Base-by-base conservation (phyloP, 2,797 vertebrate species). In the Discoglossus pictus region DNA sequence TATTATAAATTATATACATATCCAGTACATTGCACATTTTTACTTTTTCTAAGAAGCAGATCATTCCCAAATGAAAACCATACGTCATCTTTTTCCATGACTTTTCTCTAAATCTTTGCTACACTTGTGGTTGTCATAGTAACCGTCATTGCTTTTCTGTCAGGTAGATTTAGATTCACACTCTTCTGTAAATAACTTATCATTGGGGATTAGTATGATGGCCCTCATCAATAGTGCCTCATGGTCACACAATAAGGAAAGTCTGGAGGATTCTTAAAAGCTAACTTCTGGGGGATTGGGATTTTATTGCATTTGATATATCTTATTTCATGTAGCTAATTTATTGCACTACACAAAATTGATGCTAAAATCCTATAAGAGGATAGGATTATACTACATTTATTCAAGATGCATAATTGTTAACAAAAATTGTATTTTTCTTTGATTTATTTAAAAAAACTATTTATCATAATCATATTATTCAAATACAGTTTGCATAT, bases 91-190 rank as follows among this genome's bases (percentile, higher is more conserved):
- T 8, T 67, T 67, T 36, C 17, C 15, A 16, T 23, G 7, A 20
- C 46, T 56, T 47, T 25, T 16, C 35, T 59, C 31, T 48, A n/a
- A n/a, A n/a, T n/a, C n/a, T 39, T 68, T 68, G 65, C 65, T 15
- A 61, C 20, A 53, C 3, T 2, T 12, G 20, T n/a, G 23, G 20
- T 65, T 73, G n/a, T 39, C 68, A 69, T 21, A 50, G 36, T 61
- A 65, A 52, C 35, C 24, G 42, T 70, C n/a, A 68, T 34, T 62
- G 7, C 6, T 59, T 58, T 76, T 42, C 11, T 50, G 5, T 73
- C 6, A 68, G 13, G 39, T 74, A 43, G 20, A 16, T 76, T 75
- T 75, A 74, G 35, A 62, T 73, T 73, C 40, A 44, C 40, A 69
- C 2, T 58, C 42, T 50, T 35, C 38, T 74, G 20, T 72, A 76